Evolutionary conservation across 2,888 invertebrate species (phyloP).

Genomic region (Meliscaeva auricollis): DNA sequence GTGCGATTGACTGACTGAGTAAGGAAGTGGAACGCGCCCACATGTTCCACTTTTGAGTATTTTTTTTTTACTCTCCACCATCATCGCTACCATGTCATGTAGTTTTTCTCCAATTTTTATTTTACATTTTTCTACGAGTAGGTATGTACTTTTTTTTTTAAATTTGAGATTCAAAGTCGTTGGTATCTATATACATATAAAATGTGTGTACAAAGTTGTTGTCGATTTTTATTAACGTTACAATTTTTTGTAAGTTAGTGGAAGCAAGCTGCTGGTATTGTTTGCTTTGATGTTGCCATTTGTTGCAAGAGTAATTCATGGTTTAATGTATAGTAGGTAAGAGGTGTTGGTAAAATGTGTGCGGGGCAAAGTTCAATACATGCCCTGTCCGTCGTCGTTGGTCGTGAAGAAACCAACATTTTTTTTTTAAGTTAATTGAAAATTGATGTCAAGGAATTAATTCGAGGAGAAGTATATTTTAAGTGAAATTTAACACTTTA

Average conservation of each 20-base stretch:
- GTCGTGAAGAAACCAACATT: no score
- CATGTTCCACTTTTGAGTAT: constrained; percentile 70
- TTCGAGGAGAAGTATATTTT: background rate
- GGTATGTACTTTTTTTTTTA: constrained; percentile 23
- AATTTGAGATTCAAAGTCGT: constrained; percentile 13
- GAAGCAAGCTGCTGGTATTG: constrained; percentile 25
- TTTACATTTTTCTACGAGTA: constrained; percentile 16
- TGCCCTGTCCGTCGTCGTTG: no score
- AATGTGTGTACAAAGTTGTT: background rate
- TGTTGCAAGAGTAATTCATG: constrained; percentile 40
- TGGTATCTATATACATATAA: background rate
- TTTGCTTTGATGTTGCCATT: constrained; percentile 42
- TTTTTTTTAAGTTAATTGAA: constrained; percentile 26
- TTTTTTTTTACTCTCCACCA: constrained; percentile 36
- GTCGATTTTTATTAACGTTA: constrained; percentile 49
- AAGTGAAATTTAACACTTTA: background rate
- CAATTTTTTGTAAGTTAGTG: constrained; percentile 36
- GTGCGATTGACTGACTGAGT: constrained; percentile 65
- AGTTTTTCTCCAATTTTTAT: constrained; percentile 33
- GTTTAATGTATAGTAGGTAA: constrained; percentile 46
- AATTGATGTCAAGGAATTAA: constrained; percentile 11
- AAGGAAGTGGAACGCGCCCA: constrained; percentile 76
- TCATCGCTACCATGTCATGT: constrained; percentile 17
- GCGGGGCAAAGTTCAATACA: constrained; percentile 50
- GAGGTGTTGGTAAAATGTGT: constrained; percentile 16